Evolutionary conservation across 92 coral and sea anemone species (phyloP), one percentile per base, ranked within the genome.

Genomic region (Phenganax stokvisi): DNA sequence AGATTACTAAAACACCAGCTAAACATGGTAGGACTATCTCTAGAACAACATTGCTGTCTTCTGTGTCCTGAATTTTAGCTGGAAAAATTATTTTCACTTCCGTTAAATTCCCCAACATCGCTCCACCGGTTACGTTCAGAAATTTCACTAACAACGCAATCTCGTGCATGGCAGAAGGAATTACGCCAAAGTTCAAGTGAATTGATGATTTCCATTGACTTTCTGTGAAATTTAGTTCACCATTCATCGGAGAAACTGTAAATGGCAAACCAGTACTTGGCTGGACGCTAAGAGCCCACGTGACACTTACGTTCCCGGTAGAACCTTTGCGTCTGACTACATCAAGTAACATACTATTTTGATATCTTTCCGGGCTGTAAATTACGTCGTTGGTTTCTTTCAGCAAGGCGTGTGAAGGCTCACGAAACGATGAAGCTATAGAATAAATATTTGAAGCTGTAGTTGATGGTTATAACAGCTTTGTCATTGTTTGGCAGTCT

Each of bases 311-410:
- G 84, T 84, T 76, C 10, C 98, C 98, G n/a, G 86, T 85, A 6
- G 98, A 82, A 13, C 98, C 98, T 80, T 94, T 94, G 6, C 91
- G 93, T 80, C 98, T 88, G 57, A 87, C 85, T 71, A 94, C 77
- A 16, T 93, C 90, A 68, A 94, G 86, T 47, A 90, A 90, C 9
- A 94, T 86, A 57, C 86, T 77, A 7, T 82, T 81, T 71, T 83
- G 87, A 74, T 85, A 77, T 57, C 83, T 77, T 67, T 86, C 56
- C 5, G 92, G 98, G 47, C 80, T 20, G 54, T 92, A 80, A 15
- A 72, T 75, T 12, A 96, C 80, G 6, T 85, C 88, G 30, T 97
- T 97, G 57, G 84, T 83, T 9, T 83, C 63, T 54, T 88, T 84
- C 79, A 87, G 90, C 25, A 90, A 94, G 89, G 75, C 76, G 67